A percentile compares a stretch with the other conserved stretches of the same genome.
phyloP scores from a whole-genome alignment of 2,888 invertebrate species.

The Mycogona germanica region DNA sequence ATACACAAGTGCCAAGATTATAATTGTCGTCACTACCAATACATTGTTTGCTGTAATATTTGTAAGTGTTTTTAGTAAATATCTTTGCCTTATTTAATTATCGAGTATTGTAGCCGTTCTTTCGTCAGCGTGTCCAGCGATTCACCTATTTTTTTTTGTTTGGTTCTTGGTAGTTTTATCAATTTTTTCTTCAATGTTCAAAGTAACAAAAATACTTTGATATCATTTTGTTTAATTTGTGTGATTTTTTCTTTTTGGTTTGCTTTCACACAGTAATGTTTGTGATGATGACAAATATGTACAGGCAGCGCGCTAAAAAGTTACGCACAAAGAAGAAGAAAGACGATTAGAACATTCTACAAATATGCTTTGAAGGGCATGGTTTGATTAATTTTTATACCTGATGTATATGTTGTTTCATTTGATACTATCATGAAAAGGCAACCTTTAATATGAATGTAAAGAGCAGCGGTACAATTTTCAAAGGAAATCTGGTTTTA shows the following conservation, averaged over 20 bases:
- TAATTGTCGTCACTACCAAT: no score
- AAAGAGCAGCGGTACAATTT: no score
- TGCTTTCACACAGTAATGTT: slow-evolving; percentile 44
- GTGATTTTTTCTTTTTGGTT: slow-evolving; percentile 21
- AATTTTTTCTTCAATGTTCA: background rate
- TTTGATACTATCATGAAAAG: no score
- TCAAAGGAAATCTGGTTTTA: no score
- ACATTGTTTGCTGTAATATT: no score
- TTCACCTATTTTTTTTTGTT: background rate
- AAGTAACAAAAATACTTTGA: background rate
- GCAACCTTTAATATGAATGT: no score
- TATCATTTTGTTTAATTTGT: background rate
- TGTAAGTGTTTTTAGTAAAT: background rate
- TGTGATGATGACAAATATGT: slow-evolving; percentile 73
- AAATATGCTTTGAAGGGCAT: no score
- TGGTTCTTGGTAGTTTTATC: background rate
- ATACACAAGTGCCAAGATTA: no score
- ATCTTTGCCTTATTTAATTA: background rate
- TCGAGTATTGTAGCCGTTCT: background rate
- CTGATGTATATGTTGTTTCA: no score
- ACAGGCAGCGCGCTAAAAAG: slow-evolving; percentile 54
- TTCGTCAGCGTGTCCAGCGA: no score
- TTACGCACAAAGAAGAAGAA: slow-evolving; percentile 35
- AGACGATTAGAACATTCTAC: no score
- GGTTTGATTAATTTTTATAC: no score